A percentile compares a stretch with the other conserved stretches of the same genome.
These are phyloP conservation scores for Sycophila sp. DNA, from an alignment of 1,140 invertebrate genomes.

Conservation along the genomic window DNA sequence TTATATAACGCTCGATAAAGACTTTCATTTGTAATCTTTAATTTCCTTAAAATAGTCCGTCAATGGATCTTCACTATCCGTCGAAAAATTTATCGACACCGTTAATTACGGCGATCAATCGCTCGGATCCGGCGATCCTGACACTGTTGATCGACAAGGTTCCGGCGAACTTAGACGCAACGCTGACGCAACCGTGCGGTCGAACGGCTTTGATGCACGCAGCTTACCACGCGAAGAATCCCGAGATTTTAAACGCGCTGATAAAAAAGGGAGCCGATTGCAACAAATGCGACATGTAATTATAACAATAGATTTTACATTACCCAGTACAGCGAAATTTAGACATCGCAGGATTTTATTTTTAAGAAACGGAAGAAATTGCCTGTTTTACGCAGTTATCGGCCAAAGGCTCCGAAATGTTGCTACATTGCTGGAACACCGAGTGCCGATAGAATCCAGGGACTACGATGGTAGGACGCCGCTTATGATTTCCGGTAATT, in stretches of 20 bases:
- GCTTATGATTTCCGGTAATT: slow-evolving; percentile 46
- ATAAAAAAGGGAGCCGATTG: slow-evolving; percentile 42
- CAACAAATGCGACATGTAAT: slow-evolving; percentile 39
- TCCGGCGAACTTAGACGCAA: slow-evolving; percentile 29
- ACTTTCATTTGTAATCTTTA: no score
- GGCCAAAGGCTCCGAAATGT: slow-evolving; percentile 50
- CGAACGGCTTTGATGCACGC: slow-evolving; percentile 47
- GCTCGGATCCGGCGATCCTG: slow-evolving; percentile 55
- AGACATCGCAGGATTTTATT: not conserved
- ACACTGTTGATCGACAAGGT: slow-evolving; percentile 35
- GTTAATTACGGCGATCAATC: slow-evolving; percentile 57
- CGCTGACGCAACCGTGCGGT: slow-evolving; percentile 39
- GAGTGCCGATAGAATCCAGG: slow-evolving; percentile 51
- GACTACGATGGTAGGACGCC: slow-evolving; percentile 43
- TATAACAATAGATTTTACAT: no score
- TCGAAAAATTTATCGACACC: slow-evolving; percentile 53
- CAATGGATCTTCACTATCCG: slow-evolving; percentile 43
- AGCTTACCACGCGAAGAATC: slow-evolving; percentile 25
- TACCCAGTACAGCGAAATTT: not conserved
- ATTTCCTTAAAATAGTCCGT: slow-evolving; percentile 16
- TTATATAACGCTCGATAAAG: no score
- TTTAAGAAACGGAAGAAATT: slow-evolving; percentile 43
- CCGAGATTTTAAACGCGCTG: slow-evolving; percentile 40
- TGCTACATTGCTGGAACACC: slow-evolving; percentile 56
- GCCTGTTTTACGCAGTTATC: slow-evolving; percentile 42